A percentile compares a stretch with the other conserved stretches of the same genome.
Evolutionary conservation across 2,113 vertebrate genomes (phyloP).

Genomic region (Microtus oregoni): DNA sequence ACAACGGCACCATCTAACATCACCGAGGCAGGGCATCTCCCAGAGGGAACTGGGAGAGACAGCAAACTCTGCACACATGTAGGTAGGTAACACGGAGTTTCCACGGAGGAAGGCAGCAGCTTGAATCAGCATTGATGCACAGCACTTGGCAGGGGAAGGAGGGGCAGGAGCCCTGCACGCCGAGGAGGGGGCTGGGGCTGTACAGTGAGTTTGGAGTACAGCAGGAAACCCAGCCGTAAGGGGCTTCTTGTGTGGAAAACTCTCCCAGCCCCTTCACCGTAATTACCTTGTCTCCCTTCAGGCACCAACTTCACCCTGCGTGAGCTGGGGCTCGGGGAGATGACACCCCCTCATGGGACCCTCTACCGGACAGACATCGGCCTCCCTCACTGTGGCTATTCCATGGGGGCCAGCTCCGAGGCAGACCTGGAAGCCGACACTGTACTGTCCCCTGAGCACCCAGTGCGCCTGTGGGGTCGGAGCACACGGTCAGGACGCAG

Average conservation of each 20-base stretch:
- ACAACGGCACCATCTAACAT: too few species aligned
- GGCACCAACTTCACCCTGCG: slow-evolving; percentile 94
- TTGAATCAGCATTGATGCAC: neutral
- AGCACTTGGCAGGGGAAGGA: neutral
- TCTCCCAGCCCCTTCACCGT: neutral
- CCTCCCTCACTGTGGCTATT: slow-evolving; percentile 94
- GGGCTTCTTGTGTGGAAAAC: neutral
- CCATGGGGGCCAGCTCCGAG: slow-evolving; percentile 92
- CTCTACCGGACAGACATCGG: slow-evolving; percentile 93
- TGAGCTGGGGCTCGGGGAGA: slow-evolving; percentile 94
- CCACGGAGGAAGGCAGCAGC: neutral
- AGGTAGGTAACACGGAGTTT: too few species aligned
- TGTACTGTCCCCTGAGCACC: slow-evolving; percentile 94
- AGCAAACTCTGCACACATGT: neutral
- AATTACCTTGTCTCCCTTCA: slow-evolving; percentile 73
- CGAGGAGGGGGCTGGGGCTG: neutral
- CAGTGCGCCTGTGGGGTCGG: slow-evolving; percentile 94
- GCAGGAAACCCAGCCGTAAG: neutral
- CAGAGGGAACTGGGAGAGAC: neutral
- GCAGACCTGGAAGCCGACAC: slow-evolving; percentile 95
- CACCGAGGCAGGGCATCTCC: neutral
- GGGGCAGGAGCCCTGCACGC: neutral
- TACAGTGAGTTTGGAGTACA: neutral
- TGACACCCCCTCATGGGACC: slow-evolving; percentile 90
- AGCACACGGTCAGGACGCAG: slow-evolving; percentile 95